These are phyloP conservation scores for Scaptodrosophila latifasciaeformis DNA, from an alignment of 2,888 invertebrate genomes.

Conservation along the genomic window DNA sequence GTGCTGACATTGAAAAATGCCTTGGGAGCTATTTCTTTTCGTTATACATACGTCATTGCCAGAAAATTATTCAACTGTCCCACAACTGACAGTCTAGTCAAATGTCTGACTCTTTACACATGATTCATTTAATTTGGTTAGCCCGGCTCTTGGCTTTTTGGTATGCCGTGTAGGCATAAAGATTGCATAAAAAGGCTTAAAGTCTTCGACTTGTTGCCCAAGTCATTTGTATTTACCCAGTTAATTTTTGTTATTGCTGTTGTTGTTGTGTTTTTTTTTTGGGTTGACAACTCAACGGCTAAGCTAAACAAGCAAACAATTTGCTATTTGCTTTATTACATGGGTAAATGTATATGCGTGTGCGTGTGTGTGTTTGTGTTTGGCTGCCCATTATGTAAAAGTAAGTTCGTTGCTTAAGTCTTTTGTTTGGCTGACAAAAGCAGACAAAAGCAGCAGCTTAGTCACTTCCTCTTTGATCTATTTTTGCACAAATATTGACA, in stretches of 20 bases:
- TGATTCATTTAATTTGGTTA: conserved; percentile 13
- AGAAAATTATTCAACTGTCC: too few relatives aligned
- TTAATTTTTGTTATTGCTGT: too few relatives aligned
- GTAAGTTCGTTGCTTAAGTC: conserved; percentile 37
- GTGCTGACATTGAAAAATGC: background rate
- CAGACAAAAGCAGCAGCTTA: too few relatives aligned
- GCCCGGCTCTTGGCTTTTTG: too few relatives aligned
- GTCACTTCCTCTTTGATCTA: conserved; percentile 22
- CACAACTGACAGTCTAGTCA: too few relatives aligned
- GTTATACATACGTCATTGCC: too few relatives aligned
- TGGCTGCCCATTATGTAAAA: conserved; percentile 34
- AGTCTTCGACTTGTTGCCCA: conserved; percentile 38
- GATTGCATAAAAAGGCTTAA: conserved; percentile 37
- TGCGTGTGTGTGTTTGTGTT: too few relatives aligned
- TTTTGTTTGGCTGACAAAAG: conserved; percentile 16
- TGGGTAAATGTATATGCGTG: too few relatives aligned
- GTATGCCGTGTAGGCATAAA: conserved; percentile 22
- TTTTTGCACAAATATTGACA: conserved; percentile 35
- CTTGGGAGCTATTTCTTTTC: too few relatives aligned
- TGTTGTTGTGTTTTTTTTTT: too few relatives aligned
- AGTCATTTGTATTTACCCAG: conserved; percentile 55
- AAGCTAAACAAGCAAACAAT: conserved; percentile 10
- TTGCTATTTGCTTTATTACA: conserved; percentile 3
- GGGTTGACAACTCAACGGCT: background rate
- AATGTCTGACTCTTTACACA: too few relatives aligned